Percentiles rank a stretch among this genome's conserved stretches.
Evolutionary conservation across 2,888 invertebrate genomes (phyloP).

Genomic region (Aromia moschata): DNA sequence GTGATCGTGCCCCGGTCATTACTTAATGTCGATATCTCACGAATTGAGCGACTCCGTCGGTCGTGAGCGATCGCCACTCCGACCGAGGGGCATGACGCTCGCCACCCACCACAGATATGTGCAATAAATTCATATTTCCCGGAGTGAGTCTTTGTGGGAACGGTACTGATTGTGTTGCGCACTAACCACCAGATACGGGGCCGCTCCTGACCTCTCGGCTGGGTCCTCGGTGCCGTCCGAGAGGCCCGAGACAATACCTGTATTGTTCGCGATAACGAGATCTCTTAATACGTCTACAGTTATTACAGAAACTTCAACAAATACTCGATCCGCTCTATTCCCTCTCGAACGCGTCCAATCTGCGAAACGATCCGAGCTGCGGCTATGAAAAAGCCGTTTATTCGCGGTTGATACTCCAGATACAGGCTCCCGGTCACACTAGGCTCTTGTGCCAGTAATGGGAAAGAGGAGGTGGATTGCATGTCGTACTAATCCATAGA

Average conservation of each 20-base stretch:
- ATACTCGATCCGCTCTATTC: conserved; percentile 38
- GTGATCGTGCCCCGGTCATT: conserved; percentile 60
- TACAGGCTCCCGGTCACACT: no score
- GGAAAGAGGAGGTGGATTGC: no score
- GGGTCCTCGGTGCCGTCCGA: conserved; percentile 45
- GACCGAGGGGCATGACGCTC: conserved; percentile 58
- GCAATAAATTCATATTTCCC: conserved; percentile 61
- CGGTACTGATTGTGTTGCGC: conserved; percentile 48
- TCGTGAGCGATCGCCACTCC: conserved; percentile 54
- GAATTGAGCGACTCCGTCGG: conserved; percentile 51
- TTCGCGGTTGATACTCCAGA: no score
- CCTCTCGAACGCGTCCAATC: conserved; percentile 26
- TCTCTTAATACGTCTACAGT: conserved; percentile 49
- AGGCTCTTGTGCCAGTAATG: no score
- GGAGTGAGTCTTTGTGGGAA: conserved; percentile 55
- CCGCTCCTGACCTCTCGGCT: conserved; percentile 48
- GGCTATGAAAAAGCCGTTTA: no score
- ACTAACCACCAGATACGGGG: conserved; percentile 32
- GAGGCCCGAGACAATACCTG: conserved; percentile 55
- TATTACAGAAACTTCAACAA: conserved; percentile 43
- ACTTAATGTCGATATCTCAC: conserved; percentile 61
- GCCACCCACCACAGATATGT: conserved; percentile 61
- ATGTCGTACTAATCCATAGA: no score
- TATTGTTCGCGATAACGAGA: conserved; percentile 56
- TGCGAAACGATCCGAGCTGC: conserved; percentile 24